Evolutionary conservation across 1,140 invertebrate species (phyloP).

Genomic region (Babylonia areolata): DNA sequence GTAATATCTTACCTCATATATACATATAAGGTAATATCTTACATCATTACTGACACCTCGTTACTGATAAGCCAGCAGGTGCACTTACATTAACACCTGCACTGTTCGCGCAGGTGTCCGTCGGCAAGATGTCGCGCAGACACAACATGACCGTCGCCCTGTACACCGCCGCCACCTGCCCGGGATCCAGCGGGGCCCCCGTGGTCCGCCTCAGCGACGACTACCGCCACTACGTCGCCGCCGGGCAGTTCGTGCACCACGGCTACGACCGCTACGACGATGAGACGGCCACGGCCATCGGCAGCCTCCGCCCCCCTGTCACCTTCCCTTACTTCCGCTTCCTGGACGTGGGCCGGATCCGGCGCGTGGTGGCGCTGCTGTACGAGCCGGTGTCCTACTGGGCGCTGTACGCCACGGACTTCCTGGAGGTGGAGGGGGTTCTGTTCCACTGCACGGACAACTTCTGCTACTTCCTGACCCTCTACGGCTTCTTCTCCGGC

Average conservation of each 20-base stretch:
- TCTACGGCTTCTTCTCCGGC: constrained; percentile 33
- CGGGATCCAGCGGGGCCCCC: constrained; percentile 31
- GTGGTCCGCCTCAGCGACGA: constrained; percentile 22
- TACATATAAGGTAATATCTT: too few species aligned
- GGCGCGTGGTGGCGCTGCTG: neutral
- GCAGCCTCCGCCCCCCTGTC: constrained; percentile 16
- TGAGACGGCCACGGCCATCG: neutral
- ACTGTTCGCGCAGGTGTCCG: constrained; percentile 22
- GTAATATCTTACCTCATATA: too few species aligned
- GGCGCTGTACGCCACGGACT: constrained; percentile 18
- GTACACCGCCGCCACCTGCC: constrained; percentile 29
- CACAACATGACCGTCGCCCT: neutral
- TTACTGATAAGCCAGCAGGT: too few species aligned
- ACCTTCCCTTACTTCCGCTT: constrained; percentile 16
- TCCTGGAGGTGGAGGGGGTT: constrained; percentile 22
- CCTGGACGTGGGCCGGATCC: neutral
- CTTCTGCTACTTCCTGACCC: constrained; percentile 32
- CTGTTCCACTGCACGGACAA: constrained; percentile 32
- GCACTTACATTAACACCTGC: too few species aligned
- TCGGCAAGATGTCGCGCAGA: constrained; percentile 31
- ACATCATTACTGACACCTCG: too few species aligned
- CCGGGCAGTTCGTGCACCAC: constrained; percentile 37
- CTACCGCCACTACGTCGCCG: constrained; percentile 23
- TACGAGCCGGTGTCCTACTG: constrained; percentile 37
- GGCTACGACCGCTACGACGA: constrained; percentile 5